Evolutionary conservation across 2,797 vertebrate species (phyloP), one percentile per base, ranked within the genome.

Genomic region (Gobio occitaniae): DNA sequence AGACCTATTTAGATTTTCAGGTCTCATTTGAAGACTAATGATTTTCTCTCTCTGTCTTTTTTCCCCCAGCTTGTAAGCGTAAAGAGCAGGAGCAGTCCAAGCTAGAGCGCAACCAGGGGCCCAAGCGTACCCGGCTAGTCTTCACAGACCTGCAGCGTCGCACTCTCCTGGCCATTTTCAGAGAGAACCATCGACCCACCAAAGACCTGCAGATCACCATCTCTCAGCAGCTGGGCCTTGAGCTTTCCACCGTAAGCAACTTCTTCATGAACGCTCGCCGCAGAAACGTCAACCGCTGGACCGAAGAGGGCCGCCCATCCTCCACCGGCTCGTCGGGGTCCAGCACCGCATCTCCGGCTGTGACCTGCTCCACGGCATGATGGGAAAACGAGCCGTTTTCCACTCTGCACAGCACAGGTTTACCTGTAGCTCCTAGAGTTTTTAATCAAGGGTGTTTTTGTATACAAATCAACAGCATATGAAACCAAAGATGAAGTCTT

Each of bases 211-310:
- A 97, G 93, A 90, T 96, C 92, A 96, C 96, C 92, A 96, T 97
- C 87, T 95, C 96, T 77, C 96, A 96, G 90, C 96, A 96, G 92
- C 95, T 97, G 72, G 96, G 96, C 90, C 93, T 97, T 87, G 96
- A 96, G 95, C 95, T 96, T 4, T 96, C 96, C 88, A 97, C 96
- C 0, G 96, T 97, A 87, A 96, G 95, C 95, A 97, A 97, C 92
- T 97, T 97, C 95, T 97, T 97, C 94, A 97, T 97, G 96, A 97
- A 97, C 6, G 96, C 96, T 77, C 96, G 96, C 79, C 94, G 96
- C 80, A 95, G 96, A 90, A 97, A 96, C 89, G 36, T 96, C 93
- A 96, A 96, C 94, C 96, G 96, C 90, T 97, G 96, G 96, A 93
- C 91, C 2, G 96, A 96, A 6, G 96, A 96, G 91, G 96, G 96